Conservation (phyloP, 2,113 vertebrate genomes). For the Ahaetulla prasina region DNA sequence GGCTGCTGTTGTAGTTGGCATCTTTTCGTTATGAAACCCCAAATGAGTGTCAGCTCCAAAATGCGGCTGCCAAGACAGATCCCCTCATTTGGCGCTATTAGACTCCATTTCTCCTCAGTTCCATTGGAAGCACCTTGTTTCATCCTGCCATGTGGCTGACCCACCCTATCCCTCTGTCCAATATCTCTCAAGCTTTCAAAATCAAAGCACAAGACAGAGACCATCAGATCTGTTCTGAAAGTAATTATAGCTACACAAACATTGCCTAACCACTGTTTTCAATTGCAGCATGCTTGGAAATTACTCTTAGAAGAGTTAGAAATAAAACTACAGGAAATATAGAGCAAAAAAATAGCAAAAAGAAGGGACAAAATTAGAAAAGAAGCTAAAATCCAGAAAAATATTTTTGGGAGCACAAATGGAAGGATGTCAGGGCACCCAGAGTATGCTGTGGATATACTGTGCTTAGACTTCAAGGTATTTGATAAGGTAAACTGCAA, state of each 20-base stretch:
- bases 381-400: background rate
- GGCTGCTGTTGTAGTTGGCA: background rate
- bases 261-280: background rate
- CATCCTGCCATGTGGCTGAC: background rate
- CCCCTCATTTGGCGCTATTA: background rate
- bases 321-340: background rate
- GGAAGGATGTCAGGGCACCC: background rate
- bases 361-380: background rate
- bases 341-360: background rate
- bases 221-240: background rate
- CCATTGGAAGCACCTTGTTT: background rate
- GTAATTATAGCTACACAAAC: background rate
- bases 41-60: background rate
- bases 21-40: background rate
- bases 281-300: background rate
- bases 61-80: background rate
- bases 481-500: slow-evolving; percentile 14
- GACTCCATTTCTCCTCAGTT: background rate
- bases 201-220: background rate
- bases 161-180: too few relatives aligned
- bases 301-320: background rate
- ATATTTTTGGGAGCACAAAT: background rate
- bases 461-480: background rate
- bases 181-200: background rate
- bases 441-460: background rate